These are phyloP conservation scores for Macrochelys suwanniensis DNA, from an alignment of 2,797 vertebrate genomes.

Conservation along the genomic window DNA sequence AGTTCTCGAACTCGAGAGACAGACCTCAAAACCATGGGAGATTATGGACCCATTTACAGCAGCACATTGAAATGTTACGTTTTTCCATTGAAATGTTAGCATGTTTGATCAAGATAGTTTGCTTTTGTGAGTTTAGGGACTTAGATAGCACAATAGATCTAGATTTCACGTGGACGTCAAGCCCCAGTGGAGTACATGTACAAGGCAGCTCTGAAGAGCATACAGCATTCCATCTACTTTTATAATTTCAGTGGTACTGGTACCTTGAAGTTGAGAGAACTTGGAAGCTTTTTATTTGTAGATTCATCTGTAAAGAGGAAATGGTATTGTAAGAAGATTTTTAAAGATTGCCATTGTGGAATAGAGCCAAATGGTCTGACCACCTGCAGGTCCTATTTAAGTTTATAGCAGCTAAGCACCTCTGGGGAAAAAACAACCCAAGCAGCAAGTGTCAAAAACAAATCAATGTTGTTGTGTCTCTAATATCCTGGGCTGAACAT, in stretches of 20 bases:
- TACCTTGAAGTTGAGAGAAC: slow-evolving; percentile 84
- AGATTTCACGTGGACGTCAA: not conserved
- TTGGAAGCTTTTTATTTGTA: slow-evolving; percentile 77
- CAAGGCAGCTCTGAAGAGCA: too few relatives aligned
- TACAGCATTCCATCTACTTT: not conserved
- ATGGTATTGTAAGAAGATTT: not conserved
- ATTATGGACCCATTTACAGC: not conserved
- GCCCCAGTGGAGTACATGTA: not conserved
- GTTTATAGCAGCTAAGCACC: fast-evolving
- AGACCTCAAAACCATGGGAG: not conserved
- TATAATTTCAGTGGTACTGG: not conserved
- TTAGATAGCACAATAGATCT: not conserved
- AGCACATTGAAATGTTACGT: too few relatives aligned
- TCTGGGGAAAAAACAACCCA: not conserved
- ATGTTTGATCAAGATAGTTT: not conserved
- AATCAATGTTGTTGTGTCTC: not conserved
- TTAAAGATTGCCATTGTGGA: not conserved
- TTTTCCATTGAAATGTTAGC: not conserved
- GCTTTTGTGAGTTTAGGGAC: not conserved
- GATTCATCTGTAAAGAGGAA: slow-evolving; percentile 80
- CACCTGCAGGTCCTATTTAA: not conserved
- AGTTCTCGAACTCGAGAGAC: not conserved
- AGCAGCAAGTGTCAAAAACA: not conserved
- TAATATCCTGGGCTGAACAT: too few relatives aligned
- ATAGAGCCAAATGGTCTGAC: not conserved